phyloP scores from a whole-genome alignment of 2,797 vertebrate genomes.

The Macrochelys suwanniensis region DNA sequence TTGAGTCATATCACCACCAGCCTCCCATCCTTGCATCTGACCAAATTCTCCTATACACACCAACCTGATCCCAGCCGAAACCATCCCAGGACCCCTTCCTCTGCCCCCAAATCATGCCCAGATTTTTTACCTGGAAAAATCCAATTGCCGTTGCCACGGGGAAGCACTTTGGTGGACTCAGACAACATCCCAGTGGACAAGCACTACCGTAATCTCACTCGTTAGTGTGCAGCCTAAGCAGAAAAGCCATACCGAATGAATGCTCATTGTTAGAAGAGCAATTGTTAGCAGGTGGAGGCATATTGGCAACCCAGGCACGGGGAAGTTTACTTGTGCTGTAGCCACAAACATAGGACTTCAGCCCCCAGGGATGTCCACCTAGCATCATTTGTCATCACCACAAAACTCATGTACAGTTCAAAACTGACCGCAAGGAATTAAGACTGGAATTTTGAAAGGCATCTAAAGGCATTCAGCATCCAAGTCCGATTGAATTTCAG shows the following conservation, averaged over 20 bases:
- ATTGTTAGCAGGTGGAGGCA: neutral
- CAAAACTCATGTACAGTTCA: neutral
- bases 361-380: neutral
- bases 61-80: neutral
- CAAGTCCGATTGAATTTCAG: neutral
- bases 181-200: neutral
- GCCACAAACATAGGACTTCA: neutral
- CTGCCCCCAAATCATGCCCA: too few relatives aligned
- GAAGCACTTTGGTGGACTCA: neutral
- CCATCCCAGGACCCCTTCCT: neutral
- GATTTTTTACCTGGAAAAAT: neutral
- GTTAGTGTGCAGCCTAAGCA: neutral
- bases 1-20: neutral
- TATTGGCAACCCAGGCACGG: neutral
- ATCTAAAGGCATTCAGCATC: neutral
- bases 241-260: neutral
- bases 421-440: neutral
- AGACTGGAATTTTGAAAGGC: neutral
- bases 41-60: neutral
- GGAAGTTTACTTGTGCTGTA: neutral
- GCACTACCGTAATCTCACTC: neutral
- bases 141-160: neutral
- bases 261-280: neutral
- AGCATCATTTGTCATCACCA: neutral
- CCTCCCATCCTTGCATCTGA: neutral